Evolutionary conservation across 2,888 invertebrate species (phyloP), one percentile per base, ranked within the genome.

Genomic region (Patella pellucida): DNA sequence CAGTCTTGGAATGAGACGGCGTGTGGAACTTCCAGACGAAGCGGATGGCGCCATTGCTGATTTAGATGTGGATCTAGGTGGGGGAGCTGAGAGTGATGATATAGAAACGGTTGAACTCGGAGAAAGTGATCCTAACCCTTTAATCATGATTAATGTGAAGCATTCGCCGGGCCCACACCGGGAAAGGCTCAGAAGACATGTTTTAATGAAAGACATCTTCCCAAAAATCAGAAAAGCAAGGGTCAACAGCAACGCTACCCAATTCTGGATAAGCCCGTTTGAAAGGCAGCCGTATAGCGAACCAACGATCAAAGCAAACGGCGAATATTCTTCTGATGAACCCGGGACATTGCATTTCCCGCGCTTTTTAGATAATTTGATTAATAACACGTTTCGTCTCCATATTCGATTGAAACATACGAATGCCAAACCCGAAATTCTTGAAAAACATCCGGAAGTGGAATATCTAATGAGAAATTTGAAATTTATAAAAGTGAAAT

Each of bases 261-360:
- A 69, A 41, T 69, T 69, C 54, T 74, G 74, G 74, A 69, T 69
- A 52, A 74, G 74, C 54, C 74, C 74, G n/a, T 74, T 69, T 69
- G 74, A 74, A 69, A 23, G 23, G 7, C 3, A 31, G 12, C 52
- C 68, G 31, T 31, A 52, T 54, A 51, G 19, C 1, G 50, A 54
- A 31, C 69, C 74, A 14, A 54, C 56, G 9, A 16, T 74, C 52
- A 27, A 68, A 69, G 23, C 74, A 15, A 51, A 71, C 71, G 52
- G 51, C 15, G 15, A 16, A n/a, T 52, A 71, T 23, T 5, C 23
- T 51, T 11, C 52, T 0, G 51, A 52, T 16, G 71, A 71, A 23
- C 71, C 41, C 23, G 19, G 62, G 4, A 62, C 12, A 19, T 12
- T 23, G 23, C 69, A 41, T 69, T 74, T 69, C 50, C 74, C 74